Evolutionary conservation across 2,888 invertebrate genomes (phyloP).

Genomic region (Harmothoe impar): DNA sequence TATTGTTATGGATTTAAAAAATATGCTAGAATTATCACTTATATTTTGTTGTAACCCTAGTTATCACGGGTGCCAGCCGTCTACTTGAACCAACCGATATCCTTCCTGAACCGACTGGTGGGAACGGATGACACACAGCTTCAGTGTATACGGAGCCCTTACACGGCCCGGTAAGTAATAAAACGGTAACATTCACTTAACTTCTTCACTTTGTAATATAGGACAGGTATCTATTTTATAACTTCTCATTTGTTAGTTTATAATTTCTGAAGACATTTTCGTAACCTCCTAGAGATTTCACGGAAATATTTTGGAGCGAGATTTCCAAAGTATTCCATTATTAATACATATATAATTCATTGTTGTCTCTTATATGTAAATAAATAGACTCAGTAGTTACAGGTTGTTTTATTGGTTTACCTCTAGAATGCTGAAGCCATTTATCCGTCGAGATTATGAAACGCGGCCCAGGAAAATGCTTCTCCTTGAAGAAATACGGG

Average conservation of each 20-base stretch:
- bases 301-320: too few relatives aligned
- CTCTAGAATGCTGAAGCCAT: constrained; percentile 90
- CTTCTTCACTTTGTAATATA: too few relatives aligned
- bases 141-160: constrained; percentile 83
- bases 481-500: constrained; percentile 87
- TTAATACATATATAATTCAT: too few relatives aligned
- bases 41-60: background rate
- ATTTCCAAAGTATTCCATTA: too few relatives aligned
- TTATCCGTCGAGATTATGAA: constrained; percentile 89
- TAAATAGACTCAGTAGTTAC: too few relatives aligned
- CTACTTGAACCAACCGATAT: constrained; percentile 68
- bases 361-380: too few relatives aligned
- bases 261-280: too few relatives aligned
- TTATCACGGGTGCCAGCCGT: background rate
- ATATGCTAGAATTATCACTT: too few relatives aligned
- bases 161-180: constrained; percentile 82
- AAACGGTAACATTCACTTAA: too few relatives aligned
- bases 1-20: background rate
- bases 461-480: constrained; percentile 89
- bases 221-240: too few relatives aligned
- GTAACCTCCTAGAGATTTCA: too few relatives aligned
- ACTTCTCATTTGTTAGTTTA: too few relatives aligned
- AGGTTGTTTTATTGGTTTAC: background rate
- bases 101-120: constrained; percentile 81
- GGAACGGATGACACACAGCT: constrained; percentile 82